Conservation (phyloP, 2,113 vertebrate genomes). For the Panthera leo region DNA sequence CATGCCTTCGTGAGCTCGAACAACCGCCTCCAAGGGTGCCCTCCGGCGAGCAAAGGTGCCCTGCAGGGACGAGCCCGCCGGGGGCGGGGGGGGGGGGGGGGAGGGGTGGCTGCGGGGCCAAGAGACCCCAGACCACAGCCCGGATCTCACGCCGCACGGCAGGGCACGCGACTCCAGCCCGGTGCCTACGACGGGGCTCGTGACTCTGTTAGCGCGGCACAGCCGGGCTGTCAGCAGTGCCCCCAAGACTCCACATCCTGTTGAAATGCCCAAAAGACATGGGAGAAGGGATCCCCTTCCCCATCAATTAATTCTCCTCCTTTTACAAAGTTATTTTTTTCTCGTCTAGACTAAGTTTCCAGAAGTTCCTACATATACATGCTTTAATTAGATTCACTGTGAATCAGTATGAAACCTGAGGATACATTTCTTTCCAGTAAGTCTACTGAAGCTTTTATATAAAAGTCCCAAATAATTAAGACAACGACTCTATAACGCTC, state of each 20-base stretch:
- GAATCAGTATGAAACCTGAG: not conserved
- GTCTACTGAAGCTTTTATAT: not conserved
- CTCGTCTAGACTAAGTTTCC: not conserved
- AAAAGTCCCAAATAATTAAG: not conserved
- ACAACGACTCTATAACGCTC: not conserved
- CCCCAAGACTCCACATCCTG: not conserved
- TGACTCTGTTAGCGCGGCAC: no score
- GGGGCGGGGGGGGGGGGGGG: no score
- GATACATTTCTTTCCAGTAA: slow-evolving; percentile 3
- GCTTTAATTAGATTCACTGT: not conserved
- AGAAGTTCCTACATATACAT: not conserved
- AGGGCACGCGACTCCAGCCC: no score
- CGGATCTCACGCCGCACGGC: no score
- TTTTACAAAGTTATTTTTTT: not conserved
- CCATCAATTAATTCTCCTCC: not conserved
- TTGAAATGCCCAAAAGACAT: not conserved
- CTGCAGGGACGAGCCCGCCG: no score
- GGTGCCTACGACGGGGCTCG: no score
- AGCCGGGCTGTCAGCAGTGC: no score
- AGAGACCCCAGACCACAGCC: no score
- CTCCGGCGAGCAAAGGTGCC: no score
- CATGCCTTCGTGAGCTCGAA: not conserved
- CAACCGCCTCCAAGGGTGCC: no score
- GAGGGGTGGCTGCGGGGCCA: no score
- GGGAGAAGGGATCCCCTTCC: not conserved